phyloP scores from a whole-genome alignment of 1,140 invertebrate species.

The Lordiphosa clarofinis region DNA sequence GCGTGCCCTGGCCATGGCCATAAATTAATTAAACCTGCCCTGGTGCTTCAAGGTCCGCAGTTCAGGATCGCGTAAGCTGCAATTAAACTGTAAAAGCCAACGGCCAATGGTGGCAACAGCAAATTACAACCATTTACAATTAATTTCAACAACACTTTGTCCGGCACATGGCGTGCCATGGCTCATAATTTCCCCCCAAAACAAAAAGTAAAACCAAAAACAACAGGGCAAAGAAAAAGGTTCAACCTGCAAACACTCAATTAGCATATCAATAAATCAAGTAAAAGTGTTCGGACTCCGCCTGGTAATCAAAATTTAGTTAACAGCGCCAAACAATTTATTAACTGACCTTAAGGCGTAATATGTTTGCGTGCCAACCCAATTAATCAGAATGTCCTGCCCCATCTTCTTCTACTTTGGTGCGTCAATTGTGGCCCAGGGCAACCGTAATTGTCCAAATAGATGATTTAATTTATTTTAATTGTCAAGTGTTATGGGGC shows the following conservation, averaged over 20 bases:
- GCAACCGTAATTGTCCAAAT: conserved; percentile 38
- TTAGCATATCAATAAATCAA: conserved; percentile 77
- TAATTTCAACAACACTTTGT: conserved; percentile 71
- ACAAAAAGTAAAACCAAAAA: conserved; percentile 2
- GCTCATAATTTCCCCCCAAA: conserved; percentile 60
- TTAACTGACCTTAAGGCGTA: conserved; percentile 46
- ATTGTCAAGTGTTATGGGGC: conserved; percentile 36
- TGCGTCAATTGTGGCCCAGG: conserved; percentile 12
- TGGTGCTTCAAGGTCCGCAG: conserved; percentile 32
- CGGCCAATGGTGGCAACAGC: conserved; percentile 38
- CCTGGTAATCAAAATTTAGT: conserved; percentile 70
- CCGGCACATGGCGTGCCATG: conserved; percentile 74
- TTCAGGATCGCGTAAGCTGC: conserved; percentile 42
- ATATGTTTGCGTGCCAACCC: conserved; percentile 58
- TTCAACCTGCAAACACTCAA: conserved; percentile 73
- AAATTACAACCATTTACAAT: conserved; percentile 77
- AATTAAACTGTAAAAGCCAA: conserved; percentile 76
- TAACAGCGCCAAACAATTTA: conserved; percentile 73
- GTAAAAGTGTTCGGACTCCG: conserved; percentile 45
- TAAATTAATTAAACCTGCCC: conserved; percentile 67
- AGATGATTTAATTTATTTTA: conserved; percentile 38
- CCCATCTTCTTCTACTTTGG: background rate
- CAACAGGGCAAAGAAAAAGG: conserved; percentile 20
- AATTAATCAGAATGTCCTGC: conserved; percentile 67
- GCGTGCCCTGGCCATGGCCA: conserved; percentile 59